These are phyloP conservation scores for Scaptomyza flava DNA, from an alignment of 2,888 invertebrate genomes.

Conservation along the genomic window DNA sequence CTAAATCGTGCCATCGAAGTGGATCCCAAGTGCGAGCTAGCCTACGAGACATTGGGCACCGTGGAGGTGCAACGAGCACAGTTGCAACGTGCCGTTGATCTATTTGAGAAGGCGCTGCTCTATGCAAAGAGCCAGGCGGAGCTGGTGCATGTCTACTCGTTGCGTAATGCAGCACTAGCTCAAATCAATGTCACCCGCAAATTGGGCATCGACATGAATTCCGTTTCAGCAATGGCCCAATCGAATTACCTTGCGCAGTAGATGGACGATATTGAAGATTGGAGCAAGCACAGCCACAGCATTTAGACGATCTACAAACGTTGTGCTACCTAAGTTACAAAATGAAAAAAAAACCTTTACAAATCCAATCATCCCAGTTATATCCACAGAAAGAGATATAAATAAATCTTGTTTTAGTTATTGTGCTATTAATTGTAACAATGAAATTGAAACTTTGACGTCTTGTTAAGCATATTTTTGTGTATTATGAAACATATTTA, in stretches of 20 bases:
- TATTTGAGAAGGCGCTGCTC: slow-evolving; percentile 95
- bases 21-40: slow-evolving; percentile 97
- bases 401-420: slow-evolving; percentile 64
- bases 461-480: slow-evolving; percentile 22
- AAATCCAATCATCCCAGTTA: slow-evolving; percentile 50
- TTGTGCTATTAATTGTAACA: slow-evolving; percentile 59
- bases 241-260: slow-evolving; percentile 56
- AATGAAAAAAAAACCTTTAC: background rate
- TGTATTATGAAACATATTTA: slow-evolving; percentile 14
- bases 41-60: slow-evolving; percentile 97
- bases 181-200: slow-evolving; percentile 93
- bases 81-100: slow-evolving; percentile 91
- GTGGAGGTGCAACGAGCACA: slow-evolving; percentile 96
- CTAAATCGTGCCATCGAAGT: slow-evolving; percentile 93
- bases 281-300: slow-evolving; percentile 12
- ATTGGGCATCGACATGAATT: slow-evolving; percentile 87
- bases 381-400: slow-evolving; percentile 28
- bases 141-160: slow-evolving; percentile 94
- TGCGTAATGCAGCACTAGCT: slow-evolving; percentile 95
- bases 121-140: slow-evolving; percentile 94
- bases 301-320: slow-evolving; percentile 28
- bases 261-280: background rate
- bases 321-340: slow-evolving; percentile 27
- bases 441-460: slow-evolving; percentile 25
- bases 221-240: slow-evolving; percentile 80